These are phyloP conservation scores for Chaenogobius annularis DNA, from an alignment of 2,113 vertebrate genomes.

Conservation along the genomic window DNA sequence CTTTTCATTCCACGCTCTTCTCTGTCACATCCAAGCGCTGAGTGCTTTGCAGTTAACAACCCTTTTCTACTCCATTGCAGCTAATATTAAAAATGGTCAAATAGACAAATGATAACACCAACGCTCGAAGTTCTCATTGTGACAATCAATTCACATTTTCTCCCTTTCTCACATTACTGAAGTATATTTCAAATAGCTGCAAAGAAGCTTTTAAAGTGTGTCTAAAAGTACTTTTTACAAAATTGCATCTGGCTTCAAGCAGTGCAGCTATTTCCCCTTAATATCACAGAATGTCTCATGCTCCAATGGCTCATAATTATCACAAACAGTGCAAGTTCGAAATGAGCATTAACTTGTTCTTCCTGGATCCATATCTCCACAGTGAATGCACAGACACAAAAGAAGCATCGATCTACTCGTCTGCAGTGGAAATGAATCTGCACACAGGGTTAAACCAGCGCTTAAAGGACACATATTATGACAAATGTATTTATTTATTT, in stretches of 20 bases:
- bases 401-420: background rate
- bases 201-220: background rate
- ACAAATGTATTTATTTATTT: too few species aligned
- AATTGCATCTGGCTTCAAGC: conserved; percentile 6
- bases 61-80: background rate
- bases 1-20: background rate
- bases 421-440: background rate
- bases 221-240: background rate
- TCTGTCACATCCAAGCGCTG: background rate
- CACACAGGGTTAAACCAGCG: background rate
- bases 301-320: conserved; percentile 10
- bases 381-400: conserved; percentile 5
- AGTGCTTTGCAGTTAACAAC: background rate
- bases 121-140: background rate
- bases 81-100: conserved; percentile 1
- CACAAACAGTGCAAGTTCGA: conserved; percentile 5
- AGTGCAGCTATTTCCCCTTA: conserved; percentile 6
- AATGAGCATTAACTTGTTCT: conserved; percentile 6
- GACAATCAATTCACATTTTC: conserved; percentile 7
- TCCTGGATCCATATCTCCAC: conserved; percentile 11
- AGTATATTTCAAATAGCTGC: background rate
- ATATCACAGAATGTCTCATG: background rate
- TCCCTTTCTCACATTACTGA: background rate
- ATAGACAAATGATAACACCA: background rate
- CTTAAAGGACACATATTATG: background rate